A percentile compares a stretch with the other conserved stretches of the same genome.
Conservation (phyloP, 2,113 vertebrate genomes). For the Mohoua ochrocephala region DNA sequence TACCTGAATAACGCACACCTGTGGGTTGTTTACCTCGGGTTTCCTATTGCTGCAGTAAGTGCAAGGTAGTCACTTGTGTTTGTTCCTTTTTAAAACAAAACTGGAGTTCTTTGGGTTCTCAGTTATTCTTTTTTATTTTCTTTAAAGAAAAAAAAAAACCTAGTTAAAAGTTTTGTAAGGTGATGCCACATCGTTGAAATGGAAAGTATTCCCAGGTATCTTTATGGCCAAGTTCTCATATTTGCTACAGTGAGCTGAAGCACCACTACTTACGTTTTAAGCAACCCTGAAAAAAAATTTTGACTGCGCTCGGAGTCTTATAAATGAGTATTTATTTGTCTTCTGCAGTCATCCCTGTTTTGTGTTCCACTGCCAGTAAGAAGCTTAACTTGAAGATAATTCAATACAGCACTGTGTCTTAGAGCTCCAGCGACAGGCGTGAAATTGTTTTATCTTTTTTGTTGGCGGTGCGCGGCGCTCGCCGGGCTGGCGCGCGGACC, state of each 20-base stretch:
- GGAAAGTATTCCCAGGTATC: not conserved
- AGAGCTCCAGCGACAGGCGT: constrained; percentile 1
- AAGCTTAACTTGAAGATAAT: constrained; percentile 45
- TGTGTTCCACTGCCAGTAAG: not conserved
- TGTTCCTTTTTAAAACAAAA: not conserved
- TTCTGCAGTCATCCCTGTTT: not conserved
- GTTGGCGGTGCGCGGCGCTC: not conserved
- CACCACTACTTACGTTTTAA: not conserved
- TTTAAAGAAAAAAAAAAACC: not conserved
- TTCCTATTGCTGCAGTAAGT: not conserved
- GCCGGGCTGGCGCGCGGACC: not conserved
- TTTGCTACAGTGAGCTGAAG: not conserved
- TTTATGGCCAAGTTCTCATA: not conserved
- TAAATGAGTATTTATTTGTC: not conserved
- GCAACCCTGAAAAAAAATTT: not conserved
- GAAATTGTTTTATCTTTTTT: constrained; percentile 52
- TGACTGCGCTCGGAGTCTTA: not conserved
- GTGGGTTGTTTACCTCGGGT: not conserved
- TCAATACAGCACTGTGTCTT: not conserved
- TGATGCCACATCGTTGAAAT: not conserved
- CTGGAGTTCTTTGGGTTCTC: not conserved
- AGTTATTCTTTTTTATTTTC: not conserved
- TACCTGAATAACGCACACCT: not conserved
- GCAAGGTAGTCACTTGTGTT: not conserved
- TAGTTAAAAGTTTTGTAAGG: not conserved